Conservation (phyloP, 2,797 vertebrate genomes). For the Hypotaenidia philippensis region DNA sequence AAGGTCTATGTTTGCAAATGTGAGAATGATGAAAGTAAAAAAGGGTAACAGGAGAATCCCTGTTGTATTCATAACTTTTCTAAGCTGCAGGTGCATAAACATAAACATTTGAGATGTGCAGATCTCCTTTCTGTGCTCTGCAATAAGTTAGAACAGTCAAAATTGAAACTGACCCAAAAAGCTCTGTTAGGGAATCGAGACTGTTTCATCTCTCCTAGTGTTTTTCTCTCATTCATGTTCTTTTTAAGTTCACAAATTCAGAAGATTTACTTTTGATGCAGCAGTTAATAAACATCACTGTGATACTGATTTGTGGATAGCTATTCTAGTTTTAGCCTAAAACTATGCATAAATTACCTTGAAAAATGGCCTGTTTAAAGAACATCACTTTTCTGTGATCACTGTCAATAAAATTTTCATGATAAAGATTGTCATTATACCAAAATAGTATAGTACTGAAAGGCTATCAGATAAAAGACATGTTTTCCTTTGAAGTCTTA, state of each 20-base stretch:
- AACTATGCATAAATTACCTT: conserved; percentile 6
- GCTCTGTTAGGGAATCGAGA: background rate
- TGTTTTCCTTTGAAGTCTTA: conserved; percentile 39
- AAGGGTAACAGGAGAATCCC: conserved; percentile 18
- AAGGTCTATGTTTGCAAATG: conserved; percentile 37
- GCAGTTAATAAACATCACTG: conserved; percentile 8
- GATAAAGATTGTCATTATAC: background rate
- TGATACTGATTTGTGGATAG: conserved; percentile 2
- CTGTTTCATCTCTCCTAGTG: background rate
- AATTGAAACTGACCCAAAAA: background rate
- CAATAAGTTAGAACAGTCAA: background rate
- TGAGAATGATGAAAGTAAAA: background rate
- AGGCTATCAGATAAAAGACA: conserved; percentile 30
- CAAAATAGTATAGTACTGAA: background rate
- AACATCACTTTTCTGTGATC: conserved; percentile 25
- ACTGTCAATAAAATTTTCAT: conserved; percentile 37
- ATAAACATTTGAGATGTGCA: conserved; percentile 8
- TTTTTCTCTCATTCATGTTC: background rate
- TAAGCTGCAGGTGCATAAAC: conserved; percentile 49
- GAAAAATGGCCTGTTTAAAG: conserved; percentile 17
- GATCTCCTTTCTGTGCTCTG: conserved; percentile 3
- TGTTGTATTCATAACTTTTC: background rate
- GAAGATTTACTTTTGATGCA: background rate
- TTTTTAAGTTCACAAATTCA: background rate
- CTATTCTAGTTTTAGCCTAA: conserved; percentile 9